Base-by-base conservation (phyloP, 2,113 vertebrate genomes). In the Salvator merianae region DNA sequence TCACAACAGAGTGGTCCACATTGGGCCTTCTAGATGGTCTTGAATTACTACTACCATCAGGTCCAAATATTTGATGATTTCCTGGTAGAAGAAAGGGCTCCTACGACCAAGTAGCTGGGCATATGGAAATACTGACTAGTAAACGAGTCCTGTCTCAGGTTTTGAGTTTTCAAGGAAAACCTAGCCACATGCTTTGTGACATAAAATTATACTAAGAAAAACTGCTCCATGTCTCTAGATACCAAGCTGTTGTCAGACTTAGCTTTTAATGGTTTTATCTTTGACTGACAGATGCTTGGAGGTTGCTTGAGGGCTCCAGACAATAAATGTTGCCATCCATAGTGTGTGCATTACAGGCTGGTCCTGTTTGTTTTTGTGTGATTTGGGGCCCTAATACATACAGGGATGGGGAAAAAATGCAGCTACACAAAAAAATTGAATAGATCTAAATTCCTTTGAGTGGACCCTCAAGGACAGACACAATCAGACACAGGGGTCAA, bases 241-340 rank as follows among this genome's bases (percentile, higher is more conserved):
- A 70, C 34, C 9, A 77, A 20, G 16, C 8, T 65, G 69, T 50
- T 50, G 38, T n/a, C 24, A 65, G 22, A 14, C 40, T 79, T 85
- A 10, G 83, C 59, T 63, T n/a, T n/a, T 38, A 65, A 73, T 79
- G 59, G 63, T 73, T 79, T 73, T 55, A 73, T 73, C n/a, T 32
- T 36, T 13, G 36, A 84, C n/a, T 53, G 80, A 77, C 68, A 77
- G 74, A n/a, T 38, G 53, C 40, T 53, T 72, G 59, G 34, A 69
- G 79, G 65, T 36, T 86, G 79, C 65, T 62, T 65, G 66, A 78
- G 13, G 80, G 68, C 74, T 86, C 53, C 26, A 78, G 26, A 65
- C 70, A 85, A 20, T 63, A 70, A 63, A 34, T 73, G 65, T 79
- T 79, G 63, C 50, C 26, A 72, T 65, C 26, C 26, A 85, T 63